Evolutionary conservation across 2,797 vertebrate species (phyloP), one percentile per base, ranked within the genome.

Genomic region (Helarctos malayanus): DNA sequence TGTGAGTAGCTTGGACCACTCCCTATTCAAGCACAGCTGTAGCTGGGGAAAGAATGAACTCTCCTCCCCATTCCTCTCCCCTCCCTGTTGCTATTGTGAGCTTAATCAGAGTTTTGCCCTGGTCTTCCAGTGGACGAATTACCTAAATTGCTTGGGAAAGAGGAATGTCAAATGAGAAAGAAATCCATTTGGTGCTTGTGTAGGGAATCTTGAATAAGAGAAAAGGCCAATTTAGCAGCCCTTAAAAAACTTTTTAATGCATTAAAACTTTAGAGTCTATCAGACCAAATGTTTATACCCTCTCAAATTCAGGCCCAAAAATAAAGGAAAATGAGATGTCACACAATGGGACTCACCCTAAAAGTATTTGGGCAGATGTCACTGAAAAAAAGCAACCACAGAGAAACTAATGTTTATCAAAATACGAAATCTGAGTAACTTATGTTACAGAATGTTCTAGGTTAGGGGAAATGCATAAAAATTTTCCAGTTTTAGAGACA

Each of bases 281-380:
- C 76, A 79, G 59, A 80, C 54, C 57, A 71, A 94, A 94, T 92
- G 52, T 94, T 96, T 86, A 94, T 57, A 45, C 19, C 13, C 47
- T 56, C 21, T 68, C 86, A 83, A 91, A 80, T 52, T 41, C 75
- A 83, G 75, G 8, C 35, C 92, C 35, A 81, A 78, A 96, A 87
- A 71, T 89, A 54, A 84, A 84, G 93, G 80, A 89, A 88, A 94
- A 91, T 59, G 41, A 52, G 29, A 96, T 96, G 89, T 84, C 41
- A 75, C 83, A 81, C 49, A 84, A 65, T 8, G 47, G 16, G 89
- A 94, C 79, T 92, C 73, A 73, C 35, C 41, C 11, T 91, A 23
- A 87, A 91, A 81, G 38, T 81, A 65, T 95, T 45, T 79, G 65
- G 56, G 56, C 18, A 75, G 54, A 82, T 8, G 7, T 94, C 8